Base-by-base conservation (phyloP, 2,797 vertebrate genomes). In the Danio jaintianensis region DNA sequence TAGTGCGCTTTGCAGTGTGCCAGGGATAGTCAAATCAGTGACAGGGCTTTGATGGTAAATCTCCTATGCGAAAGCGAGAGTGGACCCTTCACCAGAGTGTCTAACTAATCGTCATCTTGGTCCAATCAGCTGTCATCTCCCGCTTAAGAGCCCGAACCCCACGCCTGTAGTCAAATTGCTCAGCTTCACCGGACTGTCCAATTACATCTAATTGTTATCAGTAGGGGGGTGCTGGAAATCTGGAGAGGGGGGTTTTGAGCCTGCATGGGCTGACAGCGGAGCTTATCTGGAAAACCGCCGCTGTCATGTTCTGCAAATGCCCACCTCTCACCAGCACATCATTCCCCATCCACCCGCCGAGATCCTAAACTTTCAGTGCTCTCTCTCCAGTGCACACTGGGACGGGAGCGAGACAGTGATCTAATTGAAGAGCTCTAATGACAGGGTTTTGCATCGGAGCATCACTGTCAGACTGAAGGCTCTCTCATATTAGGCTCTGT, bases 201-300 rank as follows among this genome's bases (percentile, higher is more conserved):
- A 94, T 93, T 93, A 92, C 59, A 76, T 90, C 89, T 86, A 86
- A 88, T 87, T 88, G 89, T 92, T 88, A 93, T 93, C 88, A 91
- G 90, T 81, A 71, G 86, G 74, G 82, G 75, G 89, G 85, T 69
- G 82, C 68, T 58, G 80, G 56, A 67, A 71, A 70, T 78, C 36
- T 3, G 3, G 29, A 29, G 29, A 29, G 43, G 58, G 45, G 72
- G 66, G 50, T 74, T 76, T 76, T 77, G 85, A 76, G 84, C 55
- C 84, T 84, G 77, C 75, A 73, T 59, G 58, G 75, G 62, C 80
- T 89, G 88, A 89, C 88, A 87, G 85, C 69, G 67, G 78, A 16
- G 80, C 82, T 87, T 86, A 82, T 85, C 85, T 85, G 75, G 77
- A 75, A 29, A 29, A 82, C 53, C 63, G 70, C 55, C 71, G 82